Evolutionary conservation across 2,113 vertebrate genomes (phyloP), one percentile per base, ranked within the genome.

Genomic region (Manacus vitellinus): DNA sequence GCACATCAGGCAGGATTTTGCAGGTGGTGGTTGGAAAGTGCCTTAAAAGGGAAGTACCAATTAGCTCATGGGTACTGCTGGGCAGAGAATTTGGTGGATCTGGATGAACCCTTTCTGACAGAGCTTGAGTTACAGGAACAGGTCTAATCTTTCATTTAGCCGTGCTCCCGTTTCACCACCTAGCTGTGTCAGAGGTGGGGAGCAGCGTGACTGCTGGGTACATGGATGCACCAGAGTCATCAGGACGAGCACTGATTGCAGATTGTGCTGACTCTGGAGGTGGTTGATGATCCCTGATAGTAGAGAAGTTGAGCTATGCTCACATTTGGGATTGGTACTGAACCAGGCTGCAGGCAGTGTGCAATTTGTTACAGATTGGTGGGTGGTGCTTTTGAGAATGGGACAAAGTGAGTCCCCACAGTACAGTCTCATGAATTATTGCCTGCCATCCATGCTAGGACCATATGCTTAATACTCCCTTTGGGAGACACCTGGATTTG

Each of bases 101-200:
- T 70, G 55, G 41, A 44, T 58, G 9, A 86, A 16, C 28, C 33
- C 7, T 59, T 92, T 43, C 78, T 86, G 54, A 52, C 30, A 83
- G 17, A 75, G 41, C 11, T 25, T 56, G n/a, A 70, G 55, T 43
- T 70, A 14, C 0, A 62, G 59, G 58, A 73, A 56, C 4, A 73
- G 6, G 19, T 70, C 51, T 58, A 61, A 80, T 37, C 22, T 66
- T 76, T 17, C 12, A 10, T 44, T 61, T 7, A 66, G 33, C 4
- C 8, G 5, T 37, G 56, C 16, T 27, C 55, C 10, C 8, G 4
- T 74, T 22, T 72, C 21, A 16, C 18, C 51, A 33, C 33, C 49
- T 27, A 49, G 24, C 14, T 3, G 18, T 7, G 7, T 20, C 27
- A 39, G 75, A 27, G 0, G 0, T 9, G 31, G 30, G 5, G 43